Percentiles rank a stretch among this genome's conserved stretches.
Evolutionary conservation across 1,140 invertebrate genomes (phyloP).

Genomic region (Caenorhabditis latens): DNA sequence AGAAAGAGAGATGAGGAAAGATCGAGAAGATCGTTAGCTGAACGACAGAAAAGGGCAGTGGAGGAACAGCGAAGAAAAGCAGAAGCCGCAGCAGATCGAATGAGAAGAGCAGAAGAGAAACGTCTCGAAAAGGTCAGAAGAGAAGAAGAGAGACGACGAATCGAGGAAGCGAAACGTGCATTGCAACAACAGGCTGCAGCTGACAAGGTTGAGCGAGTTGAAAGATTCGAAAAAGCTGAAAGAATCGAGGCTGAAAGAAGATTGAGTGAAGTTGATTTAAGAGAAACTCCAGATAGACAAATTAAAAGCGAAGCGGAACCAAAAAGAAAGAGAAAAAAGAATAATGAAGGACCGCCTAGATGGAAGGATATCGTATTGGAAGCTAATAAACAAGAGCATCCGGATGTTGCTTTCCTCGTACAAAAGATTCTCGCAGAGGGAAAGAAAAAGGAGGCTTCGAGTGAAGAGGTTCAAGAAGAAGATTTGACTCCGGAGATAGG

Average conservation of each 20-base stretch:
- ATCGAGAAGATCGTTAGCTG: slow-evolving; percentile 1
- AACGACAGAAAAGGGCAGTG: background rate
- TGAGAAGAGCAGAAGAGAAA: background rate
- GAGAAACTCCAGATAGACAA: too few species aligned
- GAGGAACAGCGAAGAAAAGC: background rate
- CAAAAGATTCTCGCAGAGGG: background rate
- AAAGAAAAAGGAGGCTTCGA: slow-evolving; percentile 46
- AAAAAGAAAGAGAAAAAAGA: background rate
- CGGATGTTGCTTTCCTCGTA: background rate
- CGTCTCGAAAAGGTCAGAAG: background rate
- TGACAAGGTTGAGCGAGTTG: too few species aligned
- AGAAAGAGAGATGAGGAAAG: slow-evolving; percentile 3
- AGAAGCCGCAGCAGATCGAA: background rate
- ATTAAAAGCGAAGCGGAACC: too few species aligned
- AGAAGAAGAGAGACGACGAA: background rate
- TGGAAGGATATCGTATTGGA: background rate
- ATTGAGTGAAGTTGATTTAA: too few species aligned
- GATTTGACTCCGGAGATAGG: background rate
- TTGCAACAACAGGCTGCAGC: background rate
- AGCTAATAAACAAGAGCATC: background rate
- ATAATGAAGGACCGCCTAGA: background rate
- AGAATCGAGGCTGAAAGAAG: too few species aligned
- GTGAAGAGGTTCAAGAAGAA: background rate
- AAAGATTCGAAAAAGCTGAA: too few species aligned
- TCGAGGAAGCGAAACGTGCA: background rate